Percentiles rank a stretch among this genome's conserved stretches.
These are phyloP conservation scores for Centruroides vittatus DNA, from an alignment of 1,140 invertebrate species.

Conservation along the genomic window DNA sequence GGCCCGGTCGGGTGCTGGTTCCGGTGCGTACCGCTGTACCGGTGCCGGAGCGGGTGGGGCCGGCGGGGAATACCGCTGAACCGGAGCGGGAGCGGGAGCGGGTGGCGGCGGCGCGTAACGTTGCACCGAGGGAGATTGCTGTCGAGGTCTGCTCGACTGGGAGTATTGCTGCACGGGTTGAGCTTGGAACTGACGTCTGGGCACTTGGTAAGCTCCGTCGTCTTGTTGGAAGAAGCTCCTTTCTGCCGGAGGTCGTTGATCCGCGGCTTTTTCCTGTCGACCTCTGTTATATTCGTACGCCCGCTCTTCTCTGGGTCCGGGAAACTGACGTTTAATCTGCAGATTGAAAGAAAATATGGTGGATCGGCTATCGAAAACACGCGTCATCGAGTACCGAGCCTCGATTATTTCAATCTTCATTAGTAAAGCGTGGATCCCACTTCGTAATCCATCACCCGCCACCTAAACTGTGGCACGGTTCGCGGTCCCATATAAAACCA, in stretches of 20 bases:
- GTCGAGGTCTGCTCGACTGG: not conserved
- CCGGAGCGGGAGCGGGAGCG: not conserved
- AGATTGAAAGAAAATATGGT: too few relatives aligned
- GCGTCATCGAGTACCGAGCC: too few relatives aligned
- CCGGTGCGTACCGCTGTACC: not conserved
- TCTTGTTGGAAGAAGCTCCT: not conserved
- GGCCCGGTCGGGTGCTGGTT: not conserved
- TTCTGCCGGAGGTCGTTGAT: not conserved
- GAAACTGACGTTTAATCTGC: constrained; percentile 12
- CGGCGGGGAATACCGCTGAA: not conserved
- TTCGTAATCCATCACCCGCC: too few relatives aligned
- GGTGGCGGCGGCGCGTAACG: not conserved
- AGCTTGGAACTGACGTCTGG: constrained; percentile 1
- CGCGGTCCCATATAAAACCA: too few relatives aligned
- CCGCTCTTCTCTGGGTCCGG: constrained; percentile 8
- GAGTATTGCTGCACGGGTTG: constrained; percentile 5
- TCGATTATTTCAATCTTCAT: too few relatives aligned
- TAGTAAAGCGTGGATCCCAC: too few relatives aligned
- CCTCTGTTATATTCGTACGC: not conserved
- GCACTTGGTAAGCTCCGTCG: constrained; percentile 1
- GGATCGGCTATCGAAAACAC: too few relatives aligned
- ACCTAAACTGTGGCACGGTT: too few relatives aligned
- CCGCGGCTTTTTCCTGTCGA: not conserved
- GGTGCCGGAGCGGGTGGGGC: not conserved
- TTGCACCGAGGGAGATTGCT: too few relatives aligned